phyloP scores from a whole-genome alignment of 2,797 vertebrate species.

The Falco columbarius region DNA sequence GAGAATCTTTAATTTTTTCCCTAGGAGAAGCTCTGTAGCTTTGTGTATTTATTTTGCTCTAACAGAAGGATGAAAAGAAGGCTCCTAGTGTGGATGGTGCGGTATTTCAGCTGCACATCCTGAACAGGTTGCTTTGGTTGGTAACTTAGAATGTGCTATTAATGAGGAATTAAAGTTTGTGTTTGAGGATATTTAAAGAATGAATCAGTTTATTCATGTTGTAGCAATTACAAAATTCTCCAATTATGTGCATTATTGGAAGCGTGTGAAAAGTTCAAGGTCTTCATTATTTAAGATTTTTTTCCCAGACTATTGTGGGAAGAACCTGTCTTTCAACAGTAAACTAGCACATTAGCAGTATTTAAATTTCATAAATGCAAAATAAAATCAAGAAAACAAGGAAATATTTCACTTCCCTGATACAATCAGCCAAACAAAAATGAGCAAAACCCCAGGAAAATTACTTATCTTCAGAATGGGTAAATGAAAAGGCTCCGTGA shows the following conservation, averaged over 20 bases:
- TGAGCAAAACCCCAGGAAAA: background rate
- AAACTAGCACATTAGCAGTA: background rate
- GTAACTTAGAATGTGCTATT: background rate
- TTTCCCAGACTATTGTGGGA: background rate
- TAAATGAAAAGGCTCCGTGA: background rate
- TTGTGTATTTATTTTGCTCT: background rate
- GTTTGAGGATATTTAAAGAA: background rate
- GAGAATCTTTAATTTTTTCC: background rate
- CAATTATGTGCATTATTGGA: background rate
- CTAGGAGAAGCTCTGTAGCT: background rate
- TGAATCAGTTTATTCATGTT: background rate
- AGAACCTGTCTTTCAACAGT: background rate
- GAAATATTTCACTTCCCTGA: background rate
- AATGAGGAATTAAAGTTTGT: background rate
- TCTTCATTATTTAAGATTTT: background rate
- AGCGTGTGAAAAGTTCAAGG: background rate
- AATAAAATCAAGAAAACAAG: background rate
- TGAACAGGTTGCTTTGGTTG: background rate
- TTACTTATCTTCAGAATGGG: background rate
- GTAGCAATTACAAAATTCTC: background rate
- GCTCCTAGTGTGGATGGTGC: background rate
- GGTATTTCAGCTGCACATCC: background rate
- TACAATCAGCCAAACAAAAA: background rate
- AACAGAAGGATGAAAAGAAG: background rate
- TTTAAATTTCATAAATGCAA: slow-evolving; percentile 1